Evolutionary conservation across 1,140 invertebrate species (phyloP).

Genomic region (Philotrypesis tridentata): DNA sequence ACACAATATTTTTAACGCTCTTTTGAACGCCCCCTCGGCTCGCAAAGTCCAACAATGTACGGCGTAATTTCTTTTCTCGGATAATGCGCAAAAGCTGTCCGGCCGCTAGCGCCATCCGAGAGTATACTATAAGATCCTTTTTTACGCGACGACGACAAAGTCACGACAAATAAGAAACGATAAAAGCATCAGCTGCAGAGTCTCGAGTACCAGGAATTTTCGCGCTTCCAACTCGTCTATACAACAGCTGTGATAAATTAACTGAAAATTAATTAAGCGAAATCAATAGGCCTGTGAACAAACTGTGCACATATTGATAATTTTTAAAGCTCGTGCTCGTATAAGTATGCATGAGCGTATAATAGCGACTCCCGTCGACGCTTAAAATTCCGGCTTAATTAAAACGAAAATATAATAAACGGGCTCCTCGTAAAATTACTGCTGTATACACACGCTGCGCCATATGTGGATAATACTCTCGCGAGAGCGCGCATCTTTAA

Average conservation of each 20-base stretch:
- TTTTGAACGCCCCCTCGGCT: not conserved
- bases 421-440: not conserved
- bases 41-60: not conserved
- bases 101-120: too few relatives aligned
- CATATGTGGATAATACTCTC: too few relatives aligned
- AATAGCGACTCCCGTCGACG: not conserved
- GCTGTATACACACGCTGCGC: too few relatives aligned
- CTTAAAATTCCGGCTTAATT: constrained; percentile 6
- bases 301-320: not conserved
- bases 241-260: too few relatives aligned
- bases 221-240: too few relatives aligned
- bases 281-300: not conserved
- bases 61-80: not conserved
- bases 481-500: too few relatives aligned
- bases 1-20: constrained; percentile 15
- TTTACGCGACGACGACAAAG: not conserved
- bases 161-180: too few relatives aligned
- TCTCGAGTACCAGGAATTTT: too few relatives aligned
- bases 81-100: not conserved
- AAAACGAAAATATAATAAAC: not conserved
- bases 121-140: not conserved
- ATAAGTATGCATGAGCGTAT: too few relatives aligned
- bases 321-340: too few relatives aligned
- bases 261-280: not conserved
- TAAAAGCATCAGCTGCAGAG: too few relatives aligned